Evolutionary conservation across 2,113 vertebrate genomes (phyloP), one percentile per base, ranked within the genome.

Genomic region (Oryzias javanicus): DNA sequence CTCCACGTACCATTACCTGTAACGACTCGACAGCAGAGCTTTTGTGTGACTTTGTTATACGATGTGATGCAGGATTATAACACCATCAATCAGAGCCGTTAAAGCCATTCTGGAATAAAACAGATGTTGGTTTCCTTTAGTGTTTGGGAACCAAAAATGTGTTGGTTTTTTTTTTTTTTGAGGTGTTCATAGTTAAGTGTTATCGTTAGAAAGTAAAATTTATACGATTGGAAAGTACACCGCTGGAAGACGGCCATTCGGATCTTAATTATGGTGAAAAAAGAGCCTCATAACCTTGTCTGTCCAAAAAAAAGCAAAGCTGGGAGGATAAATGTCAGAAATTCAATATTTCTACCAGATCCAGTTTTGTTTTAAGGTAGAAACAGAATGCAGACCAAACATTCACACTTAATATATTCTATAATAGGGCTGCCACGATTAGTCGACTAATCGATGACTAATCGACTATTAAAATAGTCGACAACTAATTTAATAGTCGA

Each of bases 41-140:
- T 46, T 51, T 49, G 60, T 67, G 65, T 78, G 76, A 88, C 84
- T 74, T 81, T 83, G 78, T 79, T 41, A 24, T 42, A 60, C 18
- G 22, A 48, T 45, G 54, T 53, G 45, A 57, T 67, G 51, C 56
- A 49, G 44, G 60, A 58, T 73, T 67, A 52, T 56, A 67, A 84
- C 40, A 24, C 45, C 59, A 59, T 18, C 1, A 25, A 76, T 78
- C 66, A 48, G 65, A 78, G 40, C 58, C 18, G 61, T 72, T 52
- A 64, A 55, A 66, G 64, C 71, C 68, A 49, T 67, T 64, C 60
- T 55, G 42, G 64, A 52, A 67, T 63, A 14, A 6, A 57, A 67
- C 79, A 88, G 77, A 86, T 79, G 83, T 74, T 79, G 71, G 65
- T 56, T 69, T 74, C 48, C 25, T 48, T 71, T 48, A 70, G 17